These are phyloP conservation scores for Ostrea denselamellosa DNA, from an alignment of 1,140 invertebrate genomes.

Conservation along the genomic window DNA sequence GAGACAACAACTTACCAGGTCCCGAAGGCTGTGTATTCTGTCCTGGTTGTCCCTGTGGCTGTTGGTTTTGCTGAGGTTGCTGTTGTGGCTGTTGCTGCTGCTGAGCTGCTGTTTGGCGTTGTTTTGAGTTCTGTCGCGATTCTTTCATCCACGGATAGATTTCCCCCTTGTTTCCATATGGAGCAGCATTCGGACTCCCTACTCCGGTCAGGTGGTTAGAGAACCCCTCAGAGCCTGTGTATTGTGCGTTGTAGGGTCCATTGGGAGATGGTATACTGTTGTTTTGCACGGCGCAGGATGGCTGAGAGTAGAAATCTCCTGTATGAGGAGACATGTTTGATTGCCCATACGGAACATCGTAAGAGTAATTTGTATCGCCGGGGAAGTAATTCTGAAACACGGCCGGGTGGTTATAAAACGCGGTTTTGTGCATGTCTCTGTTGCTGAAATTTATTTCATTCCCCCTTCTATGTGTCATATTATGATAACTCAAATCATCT, in stretches of 20 bases:
- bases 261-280: slow-evolving; percentile 41
- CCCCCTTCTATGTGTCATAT: slow-evolving; percentile 61
- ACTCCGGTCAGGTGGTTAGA: slow-evolving; percentile 43
- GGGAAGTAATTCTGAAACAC: slow-evolving; percentile 64
- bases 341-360: slow-evolving; percentile 59
- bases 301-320: slow-evolving; percentile 51
- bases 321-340: slow-evolving; percentile 46
- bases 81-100: slow-evolving; percentile 52
- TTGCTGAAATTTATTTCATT: slow-evolving; percentile 70
- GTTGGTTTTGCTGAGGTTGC: slow-evolving; percentile 44
- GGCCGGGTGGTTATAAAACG: slow-evolving; percentile 55
- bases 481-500: slow-evolving; percentile 63
- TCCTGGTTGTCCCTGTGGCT: slow-evolving; percentile 42
- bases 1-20: slow-evolving; percentile 11
- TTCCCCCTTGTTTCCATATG: slow-evolving; percentile 49
- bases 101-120: slow-evolving; percentile 54
- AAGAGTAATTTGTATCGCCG: slow-evolving; percentile 63
- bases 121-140: slow-evolving; percentile 70
- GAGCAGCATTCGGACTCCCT: slow-evolving; percentile 16
- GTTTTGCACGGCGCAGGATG: slow-evolving; percentile 54
- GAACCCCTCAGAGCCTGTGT: slow-evolving; percentile 39
- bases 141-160: slow-evolving; percentile 76
- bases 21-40: slow-evolving; percentile 3
- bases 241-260: slow-evolving; percentile 42
- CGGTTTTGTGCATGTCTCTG: slow-evolving; percentile 69